Conservation (phyloP, 2,888 invertebrate genomes). For the Choristoneura rosaceana region DNA sequence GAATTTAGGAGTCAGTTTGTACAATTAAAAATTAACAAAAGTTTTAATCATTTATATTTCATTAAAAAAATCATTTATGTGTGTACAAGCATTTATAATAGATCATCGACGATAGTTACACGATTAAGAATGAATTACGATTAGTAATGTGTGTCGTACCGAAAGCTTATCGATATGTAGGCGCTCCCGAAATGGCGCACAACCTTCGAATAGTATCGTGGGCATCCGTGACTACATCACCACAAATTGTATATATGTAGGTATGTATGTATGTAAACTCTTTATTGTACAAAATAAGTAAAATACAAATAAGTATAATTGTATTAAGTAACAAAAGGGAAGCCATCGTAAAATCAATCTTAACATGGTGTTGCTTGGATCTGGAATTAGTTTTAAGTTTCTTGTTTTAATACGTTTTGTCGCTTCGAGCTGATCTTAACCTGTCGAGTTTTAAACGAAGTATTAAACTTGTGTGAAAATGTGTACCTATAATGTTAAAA, state of each 20-base stretch:
- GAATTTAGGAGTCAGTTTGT: too few relatives aligned
- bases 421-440: not conserved
- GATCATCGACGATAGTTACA: not conserved
- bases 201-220: slow-evolving; percentile 25
- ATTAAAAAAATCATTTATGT: too few relatives aligned
- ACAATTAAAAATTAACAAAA: too few relatives aligned
- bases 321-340: not conserved
- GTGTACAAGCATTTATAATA: not conserved
- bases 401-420: not conserved
- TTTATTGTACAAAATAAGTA: too few relatives aligned
- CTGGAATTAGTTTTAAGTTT: not conserved
- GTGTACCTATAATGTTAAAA: too few relatives aligned
- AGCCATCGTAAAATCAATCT: slow-evolving; percentile 6
- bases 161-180: slow-evolving; percentile 34
- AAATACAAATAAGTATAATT: too few relatives aligned
- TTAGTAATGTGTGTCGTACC: slow-evolving; percentile 25
- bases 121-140: slow-evolving; percentile 26
- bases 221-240: slow-evolving; percentile 13
- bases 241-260: too few relatives aligned
- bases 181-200: slow-evolving; percentile 28
- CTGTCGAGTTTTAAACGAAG: too few relatives aligned
- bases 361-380: not conserved
- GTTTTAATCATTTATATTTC: too few relatives aligned
- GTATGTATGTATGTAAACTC: too few relatives aligned
- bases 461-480: too few relatives aligned